Evolutionary conservation across 2,797 vertebrate genomes (phyloP), one percentile per base, ranked within the genome.

Genomic region (Arrhamphus sclerolepis): DNA sequence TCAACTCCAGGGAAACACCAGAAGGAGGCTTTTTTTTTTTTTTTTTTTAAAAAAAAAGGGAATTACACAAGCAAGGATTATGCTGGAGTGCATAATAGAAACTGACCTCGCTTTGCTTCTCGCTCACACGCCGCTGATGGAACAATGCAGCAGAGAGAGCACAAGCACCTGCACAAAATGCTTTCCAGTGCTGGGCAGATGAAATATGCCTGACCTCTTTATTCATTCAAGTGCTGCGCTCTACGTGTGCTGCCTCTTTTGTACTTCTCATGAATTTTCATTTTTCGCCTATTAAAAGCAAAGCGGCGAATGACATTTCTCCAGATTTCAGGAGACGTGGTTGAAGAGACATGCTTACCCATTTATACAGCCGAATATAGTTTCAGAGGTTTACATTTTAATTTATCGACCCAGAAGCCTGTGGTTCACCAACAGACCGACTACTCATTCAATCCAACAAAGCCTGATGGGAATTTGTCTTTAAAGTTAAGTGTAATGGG

Each of bases 1-100:
- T 82, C 71, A 56, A 47, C 76, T 80, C 47, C 51, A 75, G 78
- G 82, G 68, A 86, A 86, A 78, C 75, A 75, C 75, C 84, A 87
- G 83, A 83, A 87, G 84, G 74, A 79, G 74, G 66, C 77, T 83
- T 88, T 47, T 47, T 47, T 43, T 43, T 1, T n/a, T 40, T 87
- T 85, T 72, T 4, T 34, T 34, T 34, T 34, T 34, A 11, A 56
- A 85, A 88, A 78, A n/a, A 26, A 26, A 26, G 63, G 82, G 77
- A 87, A 88, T 89, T 85, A 80, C 71, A 83, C 70, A 80, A 84
- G 63, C 13, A 0, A 69, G 81, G 86, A 88, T 90, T 87, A 89
- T 80, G 72, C 66, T 62, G 71, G 68, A 56, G 66, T 57, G 77
- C 72, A 75, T 87, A 86, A 87, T 88, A 82, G 77, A 87, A 83